A percentile compares a stretch with the other conserved stretches of the same genome.
These are phyloP conservation scores for Physeter macrocephalus DNA, from an alignment of 2,113 vertebrate species.

Conservation along the genomic window DNA sequence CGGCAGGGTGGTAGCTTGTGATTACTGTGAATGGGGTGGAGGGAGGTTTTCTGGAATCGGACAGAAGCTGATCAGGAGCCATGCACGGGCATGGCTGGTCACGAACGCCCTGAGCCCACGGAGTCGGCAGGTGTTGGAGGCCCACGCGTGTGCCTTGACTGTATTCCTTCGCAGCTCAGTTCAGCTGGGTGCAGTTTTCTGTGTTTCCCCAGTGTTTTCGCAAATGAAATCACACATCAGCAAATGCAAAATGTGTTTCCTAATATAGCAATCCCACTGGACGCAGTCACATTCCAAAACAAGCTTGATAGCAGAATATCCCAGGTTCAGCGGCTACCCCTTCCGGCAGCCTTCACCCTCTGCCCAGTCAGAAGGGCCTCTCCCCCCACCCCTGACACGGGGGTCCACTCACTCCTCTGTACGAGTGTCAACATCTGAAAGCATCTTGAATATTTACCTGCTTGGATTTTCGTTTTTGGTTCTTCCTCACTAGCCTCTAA, in stretches of 20 bases:
- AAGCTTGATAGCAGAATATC: neutral
- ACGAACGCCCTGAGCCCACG: neutral
- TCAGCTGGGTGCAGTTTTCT: neutral
- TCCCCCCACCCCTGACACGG: rapidly evolving
- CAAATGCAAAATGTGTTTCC: neutral
- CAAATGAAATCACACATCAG: neutral
- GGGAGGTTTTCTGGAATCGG: neutral
- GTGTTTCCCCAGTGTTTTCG: neutral
- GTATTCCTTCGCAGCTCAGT: neutral
- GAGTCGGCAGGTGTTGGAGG: neutral
- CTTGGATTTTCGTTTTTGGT: neutral
- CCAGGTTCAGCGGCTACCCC: neutral
- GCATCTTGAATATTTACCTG: neutral
- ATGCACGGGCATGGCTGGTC: rapidly evolving
- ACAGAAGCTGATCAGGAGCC: neutral
- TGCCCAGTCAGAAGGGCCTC: neutral
- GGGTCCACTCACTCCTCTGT: neutral
- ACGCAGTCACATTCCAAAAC: neutral
- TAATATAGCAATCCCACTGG: neutral
- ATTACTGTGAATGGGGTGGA: no score
- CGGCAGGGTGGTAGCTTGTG: rapidly evolving
- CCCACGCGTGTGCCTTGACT: neutral
- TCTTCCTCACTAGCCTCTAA: neutral
- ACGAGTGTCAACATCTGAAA: neutral
- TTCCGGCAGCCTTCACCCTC: neutral